A percentile compares a stretch with the other conserved stretches of the same genome.
Evolutionary conservation across 2,888 invertebrate species (phyloP).

Genomic region (Gastracanthus pulcherrimus): DNA sequence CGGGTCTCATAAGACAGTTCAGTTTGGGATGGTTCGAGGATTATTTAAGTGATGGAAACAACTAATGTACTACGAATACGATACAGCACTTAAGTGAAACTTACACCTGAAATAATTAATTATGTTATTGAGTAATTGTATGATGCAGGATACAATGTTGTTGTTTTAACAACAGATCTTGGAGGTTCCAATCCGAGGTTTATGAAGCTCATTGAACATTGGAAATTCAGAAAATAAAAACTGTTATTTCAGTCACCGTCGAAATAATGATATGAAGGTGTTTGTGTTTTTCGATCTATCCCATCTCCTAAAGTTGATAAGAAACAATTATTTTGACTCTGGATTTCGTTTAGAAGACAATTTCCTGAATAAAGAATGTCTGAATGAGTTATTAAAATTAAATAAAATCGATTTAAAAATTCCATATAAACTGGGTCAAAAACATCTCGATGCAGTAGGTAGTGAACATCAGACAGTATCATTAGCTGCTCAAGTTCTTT

Average conservation of each 20-base stretch:
- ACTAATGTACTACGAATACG: conserved; percentile 64
- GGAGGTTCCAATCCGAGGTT: conserved; percentile 51
- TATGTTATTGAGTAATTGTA: conserved; percentile 59
- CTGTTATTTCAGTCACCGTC: conserved; percentile 5
- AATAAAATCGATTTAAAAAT: conserved; percentile 14
- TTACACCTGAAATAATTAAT: conserved; percentile 59
- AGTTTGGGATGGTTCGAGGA: conserved; percentile 62
- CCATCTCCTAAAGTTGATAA: background rate
- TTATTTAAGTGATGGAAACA: conserved; percentile 63
- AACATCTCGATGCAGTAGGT: background rate
- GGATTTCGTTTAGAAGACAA: background rate
- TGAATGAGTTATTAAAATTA: conserved; percentile 4
- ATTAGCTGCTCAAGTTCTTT: conserved; percentile 27
- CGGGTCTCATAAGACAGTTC: conserved; percentile 62
- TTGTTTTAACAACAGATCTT: conserved; percentile 64
- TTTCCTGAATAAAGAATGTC: background rate
- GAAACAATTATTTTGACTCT: conserved; percentile 14
- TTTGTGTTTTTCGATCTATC: conserved; percentile 16
- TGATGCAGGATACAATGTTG: conserved; percentile 60
- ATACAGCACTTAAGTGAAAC: conserved; percentile 62
- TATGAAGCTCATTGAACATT: background rate
- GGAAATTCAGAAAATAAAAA: background rate
- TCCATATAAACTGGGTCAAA: background rate
- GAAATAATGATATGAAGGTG: background rate
- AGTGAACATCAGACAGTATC: conserved; percentile 19